A percentile compares a stretch with the other conserved stretches of the same genome.
Evolutionary conservation across 2,113 vertebrate genomes (phyloP).

Genomic region (Pterocles gutturalis): DNA sequence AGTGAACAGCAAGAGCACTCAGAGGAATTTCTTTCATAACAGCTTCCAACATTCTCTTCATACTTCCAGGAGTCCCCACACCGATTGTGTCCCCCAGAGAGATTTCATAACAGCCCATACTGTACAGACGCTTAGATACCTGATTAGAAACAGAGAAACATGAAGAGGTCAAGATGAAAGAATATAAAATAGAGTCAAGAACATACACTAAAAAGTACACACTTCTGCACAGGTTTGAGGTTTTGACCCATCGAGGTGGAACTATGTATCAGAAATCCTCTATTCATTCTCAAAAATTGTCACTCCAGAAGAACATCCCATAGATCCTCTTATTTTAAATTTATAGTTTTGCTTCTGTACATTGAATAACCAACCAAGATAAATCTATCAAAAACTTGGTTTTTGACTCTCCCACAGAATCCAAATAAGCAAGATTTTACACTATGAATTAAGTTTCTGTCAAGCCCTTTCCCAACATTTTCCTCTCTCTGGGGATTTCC

Average conservation of each 20-base stretch:
- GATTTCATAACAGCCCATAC: conserved; percentile 94
- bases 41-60: conserved; percentile 87
- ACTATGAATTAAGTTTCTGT: neutral
- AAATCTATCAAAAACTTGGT: neutral
- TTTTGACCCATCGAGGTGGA: neutral
- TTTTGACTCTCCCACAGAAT: neutral
- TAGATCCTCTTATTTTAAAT: neutral
- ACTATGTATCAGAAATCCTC: neutral
- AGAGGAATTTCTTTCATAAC: conserved; percentile 90
- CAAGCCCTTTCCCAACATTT: neutral
- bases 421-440: neutral
- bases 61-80: conserved; percentile 90
- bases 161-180: neutral
- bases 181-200: neutral
- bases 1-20: conserved; percentile 89
- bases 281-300: neutral
- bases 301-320: neutral
- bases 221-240: neutral
- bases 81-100: conserved; percentile 93
- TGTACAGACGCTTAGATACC: conserved; percentile 90
- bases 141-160: conserved; percentile 57
- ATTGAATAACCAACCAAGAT: neutral
- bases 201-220: neutral
- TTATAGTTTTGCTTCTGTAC: neutral
- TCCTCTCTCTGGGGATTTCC: neutral